Conservation (phyloP, 2,888 invertebrate genomes). For the Hydraecia micacea region DNA sequence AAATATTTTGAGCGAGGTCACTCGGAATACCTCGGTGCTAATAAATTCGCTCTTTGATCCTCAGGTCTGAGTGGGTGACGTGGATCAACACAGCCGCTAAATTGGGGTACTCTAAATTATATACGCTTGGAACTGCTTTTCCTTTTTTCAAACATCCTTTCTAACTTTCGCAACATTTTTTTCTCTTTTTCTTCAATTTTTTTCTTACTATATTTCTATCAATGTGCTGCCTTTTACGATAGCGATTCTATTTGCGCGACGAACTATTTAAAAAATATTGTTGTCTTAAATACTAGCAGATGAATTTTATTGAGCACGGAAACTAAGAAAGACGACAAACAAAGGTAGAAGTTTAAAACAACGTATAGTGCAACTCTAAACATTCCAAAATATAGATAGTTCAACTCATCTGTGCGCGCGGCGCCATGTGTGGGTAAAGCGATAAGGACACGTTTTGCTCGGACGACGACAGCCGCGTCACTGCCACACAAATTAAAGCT, state of each 20-base stretch:
- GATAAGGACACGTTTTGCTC: too few species aligned
- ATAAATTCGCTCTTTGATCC: conserved; percentile 17
- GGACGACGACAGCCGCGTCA: too few species aligned
- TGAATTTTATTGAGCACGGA: not conserved
- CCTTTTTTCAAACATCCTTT: conserved; percentile 8
- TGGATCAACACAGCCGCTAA: conserved; percentile 65
- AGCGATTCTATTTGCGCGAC: not conserved
- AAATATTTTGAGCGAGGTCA: not conserved
- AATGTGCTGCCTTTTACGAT: not conserved
- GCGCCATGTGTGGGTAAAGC: too few species aligned
- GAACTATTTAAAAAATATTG: not conserved
- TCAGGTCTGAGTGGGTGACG: conserved; percentile 64
- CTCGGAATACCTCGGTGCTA: not conserved
- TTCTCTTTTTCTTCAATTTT: not conserved
- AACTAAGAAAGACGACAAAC: not conserved
- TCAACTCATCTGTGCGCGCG: too few species aligned
- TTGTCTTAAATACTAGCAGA: not conserved
- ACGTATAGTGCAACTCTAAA: not conserved
- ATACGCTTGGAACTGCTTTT: conserved; percentile 11
- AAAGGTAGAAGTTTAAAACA: not conserved
- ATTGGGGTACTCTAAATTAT: conserved; percentile 53
- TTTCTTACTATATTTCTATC: conserved; percentile 4
- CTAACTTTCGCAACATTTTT: not conserved
- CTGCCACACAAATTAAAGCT: too few species aligned
- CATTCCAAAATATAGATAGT: not conserved